phyloP scores from a whole-genome alignment of 2,113 vertebrate species.

The Bubo scandiacus region DNA sequence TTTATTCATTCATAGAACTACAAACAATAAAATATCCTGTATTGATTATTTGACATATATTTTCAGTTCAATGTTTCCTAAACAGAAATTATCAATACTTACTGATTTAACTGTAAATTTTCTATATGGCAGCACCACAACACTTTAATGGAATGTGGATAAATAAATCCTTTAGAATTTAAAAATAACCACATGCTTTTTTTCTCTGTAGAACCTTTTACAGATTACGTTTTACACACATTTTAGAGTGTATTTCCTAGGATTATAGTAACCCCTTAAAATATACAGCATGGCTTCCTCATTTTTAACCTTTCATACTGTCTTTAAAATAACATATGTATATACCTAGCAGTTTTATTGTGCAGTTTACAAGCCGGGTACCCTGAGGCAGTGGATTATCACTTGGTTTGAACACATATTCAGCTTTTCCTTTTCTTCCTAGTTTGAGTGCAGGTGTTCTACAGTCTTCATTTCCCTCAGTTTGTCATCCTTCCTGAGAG shows the following conservation, averaged over 20 bases:
- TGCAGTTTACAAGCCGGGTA: neutral
- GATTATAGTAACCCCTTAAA: neutral
- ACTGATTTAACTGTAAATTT: neutral
- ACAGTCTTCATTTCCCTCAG: neutral
- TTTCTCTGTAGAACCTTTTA: neutral
- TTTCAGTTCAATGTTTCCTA: neutral
- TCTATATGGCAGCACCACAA: neutral
- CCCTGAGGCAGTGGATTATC: neutral
- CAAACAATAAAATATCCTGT: neutral
- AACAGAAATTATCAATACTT: neutral
- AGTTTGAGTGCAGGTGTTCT: neutral
- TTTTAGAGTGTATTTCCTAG: neutral
- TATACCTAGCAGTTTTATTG: neutral
- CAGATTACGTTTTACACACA: neutral
- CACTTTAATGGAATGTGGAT: neutral
- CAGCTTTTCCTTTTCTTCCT: neutral
- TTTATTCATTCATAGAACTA: neutral
- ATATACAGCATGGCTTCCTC: neutral
- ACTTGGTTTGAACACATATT: neutral
- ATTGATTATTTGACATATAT: neutral
- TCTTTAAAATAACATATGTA: neutral
- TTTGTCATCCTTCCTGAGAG: neutral
- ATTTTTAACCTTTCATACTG: neutral
- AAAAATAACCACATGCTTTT: neutral
- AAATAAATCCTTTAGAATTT: neutral